These are phyloP conservation scores for Chymomyza costata DNA, from an alignment of 1,140 invertebrate genomes.

Conservation along the genomic window DNA sequence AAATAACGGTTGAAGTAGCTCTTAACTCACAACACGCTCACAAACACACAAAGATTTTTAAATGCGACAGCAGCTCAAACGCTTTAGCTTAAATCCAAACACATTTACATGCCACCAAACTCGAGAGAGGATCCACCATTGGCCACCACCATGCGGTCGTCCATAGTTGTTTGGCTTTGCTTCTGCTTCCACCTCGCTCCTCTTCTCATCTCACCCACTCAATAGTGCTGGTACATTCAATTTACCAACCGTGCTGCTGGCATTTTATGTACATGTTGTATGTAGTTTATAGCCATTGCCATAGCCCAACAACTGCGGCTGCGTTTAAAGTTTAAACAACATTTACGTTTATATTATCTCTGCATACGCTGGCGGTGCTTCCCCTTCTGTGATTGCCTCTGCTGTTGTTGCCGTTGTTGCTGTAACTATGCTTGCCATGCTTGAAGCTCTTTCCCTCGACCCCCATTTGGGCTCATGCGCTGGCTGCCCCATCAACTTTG, in stretches of 20 bases:
- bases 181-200: no score
- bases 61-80: conserved; percentile 17
- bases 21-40: conserved; percentile 1
- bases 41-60: conserved; percentile 38
- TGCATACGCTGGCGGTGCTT: conserved; percentile 6
- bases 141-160: conserved; percentile 17
- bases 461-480: conserved; percentile 13
- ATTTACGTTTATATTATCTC: conserved; percentile 68
- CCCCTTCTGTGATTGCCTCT: no score
- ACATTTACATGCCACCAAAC: no score
- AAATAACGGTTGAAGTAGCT: conserved; percentile 46
- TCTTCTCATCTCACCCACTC: no score
- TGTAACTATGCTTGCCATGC: conserved; percentile 3
- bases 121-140: conserved; percentile 59
- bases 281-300: no score
- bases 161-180: no score
- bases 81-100: no score
- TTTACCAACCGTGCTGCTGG: no score
- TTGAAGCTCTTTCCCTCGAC: neutral
- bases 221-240: no score
- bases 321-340: conserved; percentile 66
- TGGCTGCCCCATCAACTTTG: conserved; percentile 21
- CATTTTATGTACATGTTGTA: no score
- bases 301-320: conserved; percentile 14
- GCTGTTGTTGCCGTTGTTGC: no score